A percentile compares a stretch with the other conserved stretches of the same genome.
phyloP scores from a whole-genome alignment of 2,797 vertebrate genomes.

The Danio choprae region DNA sequence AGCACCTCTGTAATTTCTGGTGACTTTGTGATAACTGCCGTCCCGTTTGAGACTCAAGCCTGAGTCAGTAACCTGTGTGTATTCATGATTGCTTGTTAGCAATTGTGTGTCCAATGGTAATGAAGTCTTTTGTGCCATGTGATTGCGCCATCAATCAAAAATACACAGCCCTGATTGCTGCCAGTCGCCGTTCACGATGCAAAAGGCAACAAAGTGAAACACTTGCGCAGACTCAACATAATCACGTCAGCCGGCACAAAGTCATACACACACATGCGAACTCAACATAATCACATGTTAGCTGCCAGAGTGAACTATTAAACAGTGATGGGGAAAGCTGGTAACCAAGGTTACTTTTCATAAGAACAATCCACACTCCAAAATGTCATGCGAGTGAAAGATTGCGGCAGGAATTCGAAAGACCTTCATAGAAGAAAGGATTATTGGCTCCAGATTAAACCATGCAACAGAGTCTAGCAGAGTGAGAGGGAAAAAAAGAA shows the following conservation, averaged over 20 bases:
- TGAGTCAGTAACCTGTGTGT: constrained; percentile 58
- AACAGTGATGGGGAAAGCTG: constrained; percentile 43
- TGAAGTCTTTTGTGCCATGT: constrained; percentile 82
- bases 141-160: constrained; percentile 84
- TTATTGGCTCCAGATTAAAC: constrained; percentile 36
- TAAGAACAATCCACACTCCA: constrained; percentile 40
- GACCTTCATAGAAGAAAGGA: constrained; percentile 21
- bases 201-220: constrained; percentile 51
- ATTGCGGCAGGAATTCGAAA: constrained; percentile 32
- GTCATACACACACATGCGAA: constrained; percentile 24
- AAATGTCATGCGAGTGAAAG: constrained; percentile 48
- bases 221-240: constrained; percentile 47
- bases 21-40: constrained; percentile 62
- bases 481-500: not conserved
- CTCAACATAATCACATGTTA: constrained; percentile 57
- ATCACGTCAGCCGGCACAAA: constrained; percentile 45
- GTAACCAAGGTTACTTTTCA: constrained; percentile 57
- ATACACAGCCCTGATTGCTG: constrained; percentile 57
- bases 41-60: constrained; percentile 41
- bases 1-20: constrained; percentile 58
- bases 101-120: constrained; percentile 79
- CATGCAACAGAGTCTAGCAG: not conserved
- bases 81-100: constrained; percentile 81
- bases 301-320: constrained; percentile 49
- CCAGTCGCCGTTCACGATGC: constrained; percentile 35